Conservation (phyloP, 2,888 invertebrate species). For the Anoncus sp. region DNA sequence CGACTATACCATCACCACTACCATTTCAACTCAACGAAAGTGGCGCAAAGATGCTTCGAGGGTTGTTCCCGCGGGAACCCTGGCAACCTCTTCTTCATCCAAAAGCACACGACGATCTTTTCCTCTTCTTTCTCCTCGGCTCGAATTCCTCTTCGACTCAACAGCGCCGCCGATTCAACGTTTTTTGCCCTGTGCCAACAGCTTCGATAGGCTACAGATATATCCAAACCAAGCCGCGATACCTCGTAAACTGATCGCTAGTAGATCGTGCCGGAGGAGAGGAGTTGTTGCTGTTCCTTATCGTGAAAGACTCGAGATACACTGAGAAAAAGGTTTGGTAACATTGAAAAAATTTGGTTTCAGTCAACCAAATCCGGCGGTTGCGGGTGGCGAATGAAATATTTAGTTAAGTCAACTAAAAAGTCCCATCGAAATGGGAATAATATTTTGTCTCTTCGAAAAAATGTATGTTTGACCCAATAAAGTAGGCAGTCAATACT, state of each 20-base stretch:
- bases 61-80: constrained; percentile 64
- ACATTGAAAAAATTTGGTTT: too few species aligned
- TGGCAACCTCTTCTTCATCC: constrained; percentile 57
- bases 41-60: constrained; percentile 63
- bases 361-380: too few species aligned
- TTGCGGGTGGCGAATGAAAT: too few species aligned
- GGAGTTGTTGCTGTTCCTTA: constrained; percentile 56
- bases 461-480: too few species aligned
- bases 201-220: constrained; percentile 41
- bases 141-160: constrained; percentile 50
- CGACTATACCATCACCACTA: constrained; percentile 44
- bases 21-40: constrained; percentile 53
- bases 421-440: too few species aligned
- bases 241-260: constrained; percentile 59
- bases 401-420: too few species aligned
- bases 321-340: too few species aligned
- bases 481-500: too few species aligned
- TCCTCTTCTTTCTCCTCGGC: constrained; percentile 41
- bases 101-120: constrained; percentile 59
- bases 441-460: too few species aligned
- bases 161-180: constrained; percentile 52
- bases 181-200: constrained; percentile 53
- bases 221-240: constrained; percentile 41
- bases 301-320: constrained; percentile 42
- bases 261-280: constrained; percentile 54